Evolutionary conservation across 2,113 vertebrate species (phyloP).

Genomic region (Stegastes partitus): DNA sequence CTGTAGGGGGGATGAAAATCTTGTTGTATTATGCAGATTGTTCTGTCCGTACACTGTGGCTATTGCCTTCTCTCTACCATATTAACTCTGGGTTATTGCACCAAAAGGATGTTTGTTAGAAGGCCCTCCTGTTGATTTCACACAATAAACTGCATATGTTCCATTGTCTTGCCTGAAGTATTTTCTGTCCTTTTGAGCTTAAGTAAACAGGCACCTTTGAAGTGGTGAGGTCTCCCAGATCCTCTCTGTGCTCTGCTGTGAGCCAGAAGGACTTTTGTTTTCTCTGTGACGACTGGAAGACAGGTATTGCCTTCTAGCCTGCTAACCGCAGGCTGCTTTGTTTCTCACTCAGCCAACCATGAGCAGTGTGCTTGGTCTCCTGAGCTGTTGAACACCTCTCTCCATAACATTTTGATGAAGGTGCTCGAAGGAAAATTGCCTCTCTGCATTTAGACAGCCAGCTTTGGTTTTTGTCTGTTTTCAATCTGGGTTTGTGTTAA

Average conservation of each 20-base stretch:
- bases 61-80: conserved; percentile 25
- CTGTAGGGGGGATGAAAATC: neutral
- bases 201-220: conserved; percentile 59
- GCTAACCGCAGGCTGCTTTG: conserved; percentile 66
- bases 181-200: conserved; percentile 59
- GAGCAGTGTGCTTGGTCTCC: conserved; percentile 59
- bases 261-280: conserved; percentile 65
- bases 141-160: conserved; percentile 55
- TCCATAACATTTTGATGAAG: conserved; percentile 67
- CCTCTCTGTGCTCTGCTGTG: conserved; percentile 29
- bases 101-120: conserved; percentile 54
- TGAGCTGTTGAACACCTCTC: conserved; percentile 45
- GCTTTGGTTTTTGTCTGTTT: conserved; percentile 1
- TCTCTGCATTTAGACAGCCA: conserved; percentile 35
- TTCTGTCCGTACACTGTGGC: neutral
- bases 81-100: conserved; percentile 46
- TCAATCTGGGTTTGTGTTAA: neutral
- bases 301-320: conserved; percentile 58
- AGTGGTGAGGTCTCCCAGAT: conserved; percentile 43
- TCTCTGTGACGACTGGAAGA: conserved; percentile 53
- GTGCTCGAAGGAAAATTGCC: conserved; percentile 28
- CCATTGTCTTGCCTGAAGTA: conserved; percentile 62
- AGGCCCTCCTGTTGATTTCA: conserved; percentile 60
- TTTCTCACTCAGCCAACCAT: conserved; percentile 69
- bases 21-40: conserved; percentile 35